These are phyloP conservation scores for Daubentonia madagascariensis DNA, from an alignment of 2,113 vertebrate species.

Conservation along the genomic window DNA sequence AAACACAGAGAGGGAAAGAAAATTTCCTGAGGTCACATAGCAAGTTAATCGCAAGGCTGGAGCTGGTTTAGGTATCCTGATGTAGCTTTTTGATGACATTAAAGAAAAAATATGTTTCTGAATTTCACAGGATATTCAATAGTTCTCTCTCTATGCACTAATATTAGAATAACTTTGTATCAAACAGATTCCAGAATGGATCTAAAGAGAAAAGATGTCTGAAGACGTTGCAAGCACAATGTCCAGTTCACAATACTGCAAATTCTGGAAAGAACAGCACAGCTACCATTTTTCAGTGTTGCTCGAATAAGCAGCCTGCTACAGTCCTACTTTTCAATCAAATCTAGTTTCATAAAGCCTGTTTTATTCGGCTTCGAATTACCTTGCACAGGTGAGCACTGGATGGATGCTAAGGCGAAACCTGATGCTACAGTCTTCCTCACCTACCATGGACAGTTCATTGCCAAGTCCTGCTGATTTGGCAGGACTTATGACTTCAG, in stretches of 20 bases:
- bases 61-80: neutral
- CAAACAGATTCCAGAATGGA: neutral
- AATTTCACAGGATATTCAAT: neutral
- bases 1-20: slow-evolving; percentile 44
- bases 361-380: neutral
- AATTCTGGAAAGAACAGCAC: neutral
- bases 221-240: neutral
- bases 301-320: neutral
- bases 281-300: neutral
- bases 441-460: too few species aligned
- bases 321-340: neutral
- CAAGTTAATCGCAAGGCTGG: neutral
- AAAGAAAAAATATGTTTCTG: slow-evolving; percentile 1
- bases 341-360: neutral
- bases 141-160: neutral
- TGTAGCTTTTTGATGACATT: slow-evolving; percentile 34
- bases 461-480: neutral
- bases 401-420: neutral
- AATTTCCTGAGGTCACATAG: slow-evolving; percentile 8
- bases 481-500: neutral
- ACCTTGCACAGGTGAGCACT: neutral
- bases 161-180: neutral
- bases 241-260: neutral
- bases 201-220: neutral
- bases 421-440: neutral